Evolutionary conservation across 2,797 vertebrate genomes (phyloP), one percentile per base, ranked within the genome.

Genomic region (Neosilurus hyrtlii): DNA sequence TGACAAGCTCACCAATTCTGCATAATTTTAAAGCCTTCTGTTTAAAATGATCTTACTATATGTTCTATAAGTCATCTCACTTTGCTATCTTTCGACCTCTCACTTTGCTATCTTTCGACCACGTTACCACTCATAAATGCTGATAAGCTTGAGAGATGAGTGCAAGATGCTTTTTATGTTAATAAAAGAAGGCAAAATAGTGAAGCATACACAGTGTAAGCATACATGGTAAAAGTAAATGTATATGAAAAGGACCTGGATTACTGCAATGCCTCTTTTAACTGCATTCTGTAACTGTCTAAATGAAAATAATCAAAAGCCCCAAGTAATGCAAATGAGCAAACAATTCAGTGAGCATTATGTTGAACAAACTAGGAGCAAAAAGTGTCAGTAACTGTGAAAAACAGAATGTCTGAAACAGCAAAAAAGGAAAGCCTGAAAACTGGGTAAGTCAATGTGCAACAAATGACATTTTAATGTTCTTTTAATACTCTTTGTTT

Each of bases 91-190:
- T n/a, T n/a, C n/a, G n/a, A n/a, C n/a, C n/a, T n/a, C n/a, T n/a
- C n/a, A n/a, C n/a, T n/a, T n/a, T n/a, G n/a, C n/a, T n/a, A n/a
- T n/a, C n/a, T n/a, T n/a, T n/a, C n/a, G n/a, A n/a, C n/a, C n/a
- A n/a, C n/a, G n/a, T n/a, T n/a, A n/a, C n/a, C n/a, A n/a, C 24
- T 73, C 14, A 24, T 73, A 54, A 73, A 73, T 30, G 71, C 51
- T 30, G 24, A 72, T 24, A 71, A 2, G 43, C 8, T 6, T 70
- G 37, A 67, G 24, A n/a, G n/a, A n/a, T n/a, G n/a, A n/a, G n/a
- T n/a, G n/a, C n/a, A n/a, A n/a, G n/a, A n/a, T n/a, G n/a, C n/a
- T 54, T 72, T 24, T 81, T 61, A 83, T 79, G 83, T 61, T 81
- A 61, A 85, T 68, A n/a, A 59, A 54, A 22, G 8, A 16, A 5